Base-by-base conservation (phyloP, 2,797 vertebrate species). In the Serranus cabrilla region DNA sequence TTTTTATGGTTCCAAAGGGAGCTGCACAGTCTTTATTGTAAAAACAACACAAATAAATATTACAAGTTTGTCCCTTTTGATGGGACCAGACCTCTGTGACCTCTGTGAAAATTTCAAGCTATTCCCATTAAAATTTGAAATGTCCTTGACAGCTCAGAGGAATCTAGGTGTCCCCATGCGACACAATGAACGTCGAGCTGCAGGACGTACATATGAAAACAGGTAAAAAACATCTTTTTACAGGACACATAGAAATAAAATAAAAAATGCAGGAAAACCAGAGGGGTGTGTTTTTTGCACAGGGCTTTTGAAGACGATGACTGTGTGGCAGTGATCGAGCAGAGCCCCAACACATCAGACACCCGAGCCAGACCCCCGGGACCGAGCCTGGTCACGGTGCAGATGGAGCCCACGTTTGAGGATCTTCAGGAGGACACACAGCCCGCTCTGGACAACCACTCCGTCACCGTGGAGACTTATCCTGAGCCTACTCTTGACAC, bases 241-340 rank as follows among this genome's bases (percentile, higher is more conserved):
- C 21, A 18, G 7, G 21, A 59, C 13, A 31, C 51, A 55, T 7
- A 34, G 9, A 58, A 10, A 17, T 37, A 27, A 27, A 27, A 27
- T 34, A 17, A 45, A 55, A 23, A 10, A 45, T 14, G 20, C 34
- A 37, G 34, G 11, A 77, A 34, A 60, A 61, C 46, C 6, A 11
- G 2, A 46, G 20, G 23, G 18, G 18, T 69, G 12, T 73, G 50
- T 82, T 47, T 71, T 43, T 45, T 49, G 1, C 66, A 7, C 84
- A 96, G 95, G 85, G 95, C 94, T 18, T 96, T 96, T 85, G 95
- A 96, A 81, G 94, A 95, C 16, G 95, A 96, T 8, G 92, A 94
- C n/a, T 91, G 92, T 39, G 84, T 94, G 56, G 93, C 88, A 2
- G 93, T 95, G 71, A 92, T 94, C 16, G 94, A 95, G 49, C 94